Base-by-base conservation (phyloP, 2,113 vertebrate species). In the Bombycilla garrulus region DNA sequence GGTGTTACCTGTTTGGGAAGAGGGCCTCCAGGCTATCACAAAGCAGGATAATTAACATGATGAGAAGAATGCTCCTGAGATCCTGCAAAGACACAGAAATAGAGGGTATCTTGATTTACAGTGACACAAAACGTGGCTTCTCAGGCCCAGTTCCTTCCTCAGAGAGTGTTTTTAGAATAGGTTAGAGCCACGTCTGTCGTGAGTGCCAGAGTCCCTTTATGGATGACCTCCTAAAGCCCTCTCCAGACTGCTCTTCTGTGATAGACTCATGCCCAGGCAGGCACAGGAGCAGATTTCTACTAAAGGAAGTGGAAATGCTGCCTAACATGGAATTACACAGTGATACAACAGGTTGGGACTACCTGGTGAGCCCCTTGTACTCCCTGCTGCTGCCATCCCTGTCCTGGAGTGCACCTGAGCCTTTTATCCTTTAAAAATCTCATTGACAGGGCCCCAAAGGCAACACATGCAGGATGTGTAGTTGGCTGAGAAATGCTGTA, bases 321-420 rank as follows among this genome's bases (percentile, higher is more conserved):
- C 35, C 66, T 60, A 12, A 69, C 4, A 18, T 4, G 22, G 57
- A 33, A 19, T 73, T 31, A n/a, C 15, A 47, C 42, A 48, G 44
- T 0, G 0, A 17, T 26, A 21, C 4, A 53, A 24, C 28, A 51
- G 35, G 5, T 0, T 33, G 19, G 38, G 60, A 40, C 5, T n/a
- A 3, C 33, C 20, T 29, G 31, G 31, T 70, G 65, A 87, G 28
- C 47, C 54, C 40, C 69, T 56, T 5, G 7, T 2, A 0, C 17
- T 29, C 11, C 17, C 28, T 11, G 13, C n/a, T 47, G 58, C 71
- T 72, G 33, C 2, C 8, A 19, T 25, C 25, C 50, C 69, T 6
- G 6, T 10, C 3, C 64, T 40, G 29, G 50, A 9, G 24, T 12
- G 15, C 50, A 4, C 53, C 33, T 73, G 36, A 40, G 16, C 15